Percentiles rank a stretch among this genome's conserved stretches.
Conservation (phyloP, 2,113 vertebrate genomes). For the Tragelaphus imberbis region DNA sequence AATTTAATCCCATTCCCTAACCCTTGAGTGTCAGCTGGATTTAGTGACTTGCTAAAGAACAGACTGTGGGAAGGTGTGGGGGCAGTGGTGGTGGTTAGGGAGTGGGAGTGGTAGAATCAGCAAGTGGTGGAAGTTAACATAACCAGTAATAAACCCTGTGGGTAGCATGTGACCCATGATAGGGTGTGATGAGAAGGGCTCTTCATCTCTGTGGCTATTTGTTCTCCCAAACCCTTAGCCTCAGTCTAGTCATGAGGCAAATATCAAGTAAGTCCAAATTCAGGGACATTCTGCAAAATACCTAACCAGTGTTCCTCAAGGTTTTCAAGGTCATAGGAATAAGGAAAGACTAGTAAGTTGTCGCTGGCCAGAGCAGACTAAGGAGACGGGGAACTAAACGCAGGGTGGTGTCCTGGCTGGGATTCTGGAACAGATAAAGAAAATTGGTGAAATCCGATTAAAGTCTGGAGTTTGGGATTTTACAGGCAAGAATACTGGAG, state of each 20-base stretch:
- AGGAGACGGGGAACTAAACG: not conserved
- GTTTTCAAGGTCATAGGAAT: not conserved
- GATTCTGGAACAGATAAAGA: not conserved
- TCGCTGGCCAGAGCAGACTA: not conserved
- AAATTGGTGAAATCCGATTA: not conserved
- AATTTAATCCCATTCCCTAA: not conserved
- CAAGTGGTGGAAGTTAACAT: not conserved
- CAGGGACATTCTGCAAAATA: not conserved
- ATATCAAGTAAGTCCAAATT: not conserved
- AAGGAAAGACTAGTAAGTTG: not conserved
- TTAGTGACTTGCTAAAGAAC: not conserved
- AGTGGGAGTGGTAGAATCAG: not conserved
- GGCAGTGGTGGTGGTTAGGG: not conserved
- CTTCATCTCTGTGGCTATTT: not conserved
- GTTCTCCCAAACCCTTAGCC: not conserved
- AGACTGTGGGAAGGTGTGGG: not conserved
- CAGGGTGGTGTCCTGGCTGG: not conserved
- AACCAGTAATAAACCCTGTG: not conserved
- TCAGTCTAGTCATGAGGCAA: not conserved
- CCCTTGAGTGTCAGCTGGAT: not conserved
- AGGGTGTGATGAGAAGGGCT: not conserved
- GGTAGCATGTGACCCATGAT: not conserved
- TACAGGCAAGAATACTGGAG: not conserved
- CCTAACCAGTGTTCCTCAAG: not conserved
- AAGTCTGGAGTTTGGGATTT: not conserved